A percentile compares a stretch with the other conserved stretches of the same genome.
phyloP scores from a whole-genome alignment of 2,888 invertebrate species.

The Parascotia fuliginaria region DNA sequence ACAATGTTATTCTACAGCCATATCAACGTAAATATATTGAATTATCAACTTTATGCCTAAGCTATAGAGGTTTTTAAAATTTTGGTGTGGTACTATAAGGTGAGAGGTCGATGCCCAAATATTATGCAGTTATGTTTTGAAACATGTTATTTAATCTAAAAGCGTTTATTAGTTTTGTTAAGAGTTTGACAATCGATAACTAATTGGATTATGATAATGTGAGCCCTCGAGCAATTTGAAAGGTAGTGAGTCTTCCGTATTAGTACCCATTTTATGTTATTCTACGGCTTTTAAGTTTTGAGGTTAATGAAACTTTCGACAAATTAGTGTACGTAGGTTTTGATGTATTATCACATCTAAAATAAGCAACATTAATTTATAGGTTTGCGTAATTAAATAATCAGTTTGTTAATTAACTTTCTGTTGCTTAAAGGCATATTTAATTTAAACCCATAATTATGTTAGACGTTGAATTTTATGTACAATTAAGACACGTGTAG shows the following conservation, averaged over 20 bases:
- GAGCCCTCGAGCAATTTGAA: constrained; percentile 34
- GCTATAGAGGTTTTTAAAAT: too few relatives aligned
- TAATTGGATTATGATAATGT: constrained; percentile 56
- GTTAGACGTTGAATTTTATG: background rate
- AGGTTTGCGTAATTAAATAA: constrained; percentile 29
- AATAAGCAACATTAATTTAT: constrained; percentile 21
- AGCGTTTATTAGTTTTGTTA: constrained; percentile 49
- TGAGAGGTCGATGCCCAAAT: constrained; percentile 49
- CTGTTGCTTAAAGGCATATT: constrained; percentile 9
- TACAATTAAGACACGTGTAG: too few relatives aligned
- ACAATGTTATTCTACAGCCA: constrained; percentile 25
- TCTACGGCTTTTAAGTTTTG: constrained; percentile 13
- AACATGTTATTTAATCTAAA: constrained; percentile 57
- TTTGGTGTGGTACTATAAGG: too few relatives aligned
- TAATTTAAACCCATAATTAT: background rate
- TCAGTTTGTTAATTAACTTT: constrained; percentile 18
- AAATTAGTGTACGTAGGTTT: constrained; percentile 36
- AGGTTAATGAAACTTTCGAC: constrained; percentile 44
- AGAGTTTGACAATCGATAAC: constrained; percentile 50
- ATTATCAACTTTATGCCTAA: constrained; percentile 31
- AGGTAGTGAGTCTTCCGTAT: background rate
- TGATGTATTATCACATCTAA: constrained; percentile 18
- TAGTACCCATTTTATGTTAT: background rate
- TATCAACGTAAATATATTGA: background rate
- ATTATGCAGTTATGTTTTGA: constrained; percentile 49